Evolutionary conservation across 2,888 invertebrate species (phyloP), one percentile per base, ranked within the genome.

Genomic region (Scaptomyza parva): DNA sequence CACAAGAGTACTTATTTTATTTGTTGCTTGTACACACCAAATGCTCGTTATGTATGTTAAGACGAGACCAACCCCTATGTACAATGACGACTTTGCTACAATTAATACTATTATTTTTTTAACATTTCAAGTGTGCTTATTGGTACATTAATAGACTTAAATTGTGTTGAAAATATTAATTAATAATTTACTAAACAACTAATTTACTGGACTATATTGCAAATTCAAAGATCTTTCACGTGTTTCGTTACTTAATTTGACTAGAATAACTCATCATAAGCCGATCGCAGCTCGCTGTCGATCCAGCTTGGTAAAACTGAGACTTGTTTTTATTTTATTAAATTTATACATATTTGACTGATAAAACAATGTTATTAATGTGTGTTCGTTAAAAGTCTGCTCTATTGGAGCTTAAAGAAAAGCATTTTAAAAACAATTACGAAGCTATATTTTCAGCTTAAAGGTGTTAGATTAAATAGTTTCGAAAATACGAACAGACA

Each of bases 1-100:
- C 72, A 57, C 47, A 26, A 41, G 57, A 75, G 70, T 64, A 73
- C 60, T 45, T 45, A 26, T 12, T 59, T 22, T 30, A 24, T 6
- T 18, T 7, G 5, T 43, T 78, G 57, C 70, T 86, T 83, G 82
- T 83, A 83, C 87, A 84, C 85, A 86, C 78, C 87, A 83, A 83
- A 83, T 83, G 83, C 83, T 84, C 82, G 68, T 68, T 70, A 37
- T 54, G 33, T 70, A 37, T 54, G 33, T 61, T 68, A 68, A 60
- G 59, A 63, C 69, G 64, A 54, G 48, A 65, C 50, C 68, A 70
- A 67, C 63, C 47, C 18, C 51, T 80, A 84, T 70, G 35, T 86
- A 78, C 72, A 84, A 41, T 63, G 57, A 70, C 69, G 71, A 66
- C 58, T 60, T 52, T 41, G 39, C 50, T 61, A 47, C 33, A 62